Evolutionary conservation across 2,888 invertebrate species (phyloP).

Genomic region (Drosophila multiciliata): DNA sequence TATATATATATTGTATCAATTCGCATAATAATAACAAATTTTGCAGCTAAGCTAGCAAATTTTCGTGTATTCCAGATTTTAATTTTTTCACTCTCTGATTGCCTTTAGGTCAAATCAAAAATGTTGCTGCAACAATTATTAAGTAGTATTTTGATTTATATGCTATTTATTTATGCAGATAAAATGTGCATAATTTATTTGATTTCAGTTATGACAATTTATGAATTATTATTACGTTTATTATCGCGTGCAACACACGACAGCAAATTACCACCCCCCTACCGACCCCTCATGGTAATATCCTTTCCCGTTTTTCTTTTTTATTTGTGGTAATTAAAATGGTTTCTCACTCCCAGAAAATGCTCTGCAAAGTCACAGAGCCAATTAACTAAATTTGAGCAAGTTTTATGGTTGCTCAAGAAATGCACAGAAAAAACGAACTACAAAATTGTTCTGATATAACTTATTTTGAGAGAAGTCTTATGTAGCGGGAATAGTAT

Average conservation of each 20-base stretch:
- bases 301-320: background rate
- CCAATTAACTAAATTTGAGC: conserved; percentile 30
- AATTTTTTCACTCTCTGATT: background rate
- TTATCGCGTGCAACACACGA: conserved; percentile 20
- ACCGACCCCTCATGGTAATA: background rate
- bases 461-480: background rate
- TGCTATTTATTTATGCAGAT: conserved; percentile 10
- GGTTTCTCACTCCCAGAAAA: background rate
- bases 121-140: conserved; percentile 31
- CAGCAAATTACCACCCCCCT: background rate
- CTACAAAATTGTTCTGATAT: background rate
- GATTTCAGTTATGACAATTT: conserved; percentile 28
- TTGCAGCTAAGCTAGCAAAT: conserved; percentile 8
- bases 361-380: conserved; percentile 40
- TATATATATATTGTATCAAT: background rate
- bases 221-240: conserved; percentile 42
- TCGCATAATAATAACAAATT: background rate
- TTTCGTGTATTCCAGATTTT: background rate
- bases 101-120: conserved; percentile 10
- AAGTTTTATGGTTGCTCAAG: conserved; percentile 31
- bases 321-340: background rate
- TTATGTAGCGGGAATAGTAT: background rate
- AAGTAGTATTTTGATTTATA: conserved; percentile 40
- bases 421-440: background rate
- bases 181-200: conserved; percentile 17